Percentiles rank a stretch among this genome's conserved stretches.
Conservation (phyloP, 2,113 vertebrate species). For the Pedetes capensis region DNA sequence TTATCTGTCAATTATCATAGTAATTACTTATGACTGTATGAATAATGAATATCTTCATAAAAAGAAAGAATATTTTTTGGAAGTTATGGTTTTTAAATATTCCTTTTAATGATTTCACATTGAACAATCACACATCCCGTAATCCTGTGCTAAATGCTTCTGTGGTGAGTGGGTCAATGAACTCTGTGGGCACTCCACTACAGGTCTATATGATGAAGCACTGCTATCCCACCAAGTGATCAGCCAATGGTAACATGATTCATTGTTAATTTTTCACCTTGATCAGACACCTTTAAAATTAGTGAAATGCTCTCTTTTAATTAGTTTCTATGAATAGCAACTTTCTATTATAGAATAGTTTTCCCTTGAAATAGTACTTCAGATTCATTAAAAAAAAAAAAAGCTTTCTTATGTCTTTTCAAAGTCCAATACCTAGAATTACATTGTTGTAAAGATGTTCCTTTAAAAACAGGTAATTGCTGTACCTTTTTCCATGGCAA, state of each 20-base stretch:
- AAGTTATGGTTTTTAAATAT: background rate
- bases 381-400: constrained; percentile 72
- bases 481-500: background rate
- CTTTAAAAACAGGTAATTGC: background rate
- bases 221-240: background rate
- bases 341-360: constrained; percentile 72
- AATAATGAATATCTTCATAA: background rate
- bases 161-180: background rate
- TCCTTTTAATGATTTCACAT: background rate
- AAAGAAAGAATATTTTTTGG: background rate
- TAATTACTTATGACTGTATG: background rate
- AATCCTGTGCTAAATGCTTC: background rate
- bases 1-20: background rate
- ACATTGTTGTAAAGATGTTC: background rate
- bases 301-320: constrained; percentile 71
- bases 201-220: background rate
- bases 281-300: constrained; percentile 78
- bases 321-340: constrained; percentile 80
- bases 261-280: constrained; percentile 76
- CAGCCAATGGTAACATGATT: constrained; percentile 54
- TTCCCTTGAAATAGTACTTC: constrained; percentile 77
- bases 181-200: background rate
- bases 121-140: background rate
- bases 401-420: constrained; percentile 40
- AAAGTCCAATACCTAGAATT: constrained; percentile 23